phyloP scores from a whole-genome alignment of 2,797 vertebrate species.

The Phyllotis vaccarum region DNA sequence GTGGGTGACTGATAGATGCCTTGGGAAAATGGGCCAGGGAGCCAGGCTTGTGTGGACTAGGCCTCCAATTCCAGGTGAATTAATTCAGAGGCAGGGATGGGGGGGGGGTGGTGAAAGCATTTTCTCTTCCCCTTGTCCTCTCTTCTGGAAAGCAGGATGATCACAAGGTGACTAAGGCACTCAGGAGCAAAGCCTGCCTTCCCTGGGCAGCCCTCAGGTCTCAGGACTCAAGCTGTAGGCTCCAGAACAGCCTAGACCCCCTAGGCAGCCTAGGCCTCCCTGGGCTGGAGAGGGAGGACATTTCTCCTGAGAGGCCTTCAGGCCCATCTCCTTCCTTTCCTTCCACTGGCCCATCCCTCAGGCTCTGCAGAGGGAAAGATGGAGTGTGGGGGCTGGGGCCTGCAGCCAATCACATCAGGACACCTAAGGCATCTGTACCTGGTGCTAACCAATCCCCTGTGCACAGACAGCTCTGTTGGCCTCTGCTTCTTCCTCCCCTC shows the following conservation, averaged over 20 bases:
- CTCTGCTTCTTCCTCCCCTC: conserved; percentile 60
- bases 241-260: background rate
- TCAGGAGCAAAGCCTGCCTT: background rate
- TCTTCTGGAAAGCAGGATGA: background rate
- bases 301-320: background rate
- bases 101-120: background rate
- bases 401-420: conserved; percentile 67
- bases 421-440: conserved; percentile 72
- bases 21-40: background rate
- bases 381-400: background rate
- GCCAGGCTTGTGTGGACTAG: background rate
- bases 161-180: background rate
- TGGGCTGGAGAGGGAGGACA: background rate
- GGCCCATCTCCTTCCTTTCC: background rate
- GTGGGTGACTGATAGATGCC: background rate
- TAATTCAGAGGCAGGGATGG: background rate
- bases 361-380: conserved; percentile 32
- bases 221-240: background rate
- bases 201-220: background rate
- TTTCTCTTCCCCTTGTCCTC: background rate
- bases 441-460: conserved; percentile 65
- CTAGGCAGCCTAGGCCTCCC: background rate
- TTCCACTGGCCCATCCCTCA: background rate
- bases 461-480: conserved; percentile 49
- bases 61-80: background rate